These are phyloP conservation scores for Scolopax bukidnonensis DNA, from an alignment of 2,797 vertebrate species.

Conservation along the genomic window DNA sequence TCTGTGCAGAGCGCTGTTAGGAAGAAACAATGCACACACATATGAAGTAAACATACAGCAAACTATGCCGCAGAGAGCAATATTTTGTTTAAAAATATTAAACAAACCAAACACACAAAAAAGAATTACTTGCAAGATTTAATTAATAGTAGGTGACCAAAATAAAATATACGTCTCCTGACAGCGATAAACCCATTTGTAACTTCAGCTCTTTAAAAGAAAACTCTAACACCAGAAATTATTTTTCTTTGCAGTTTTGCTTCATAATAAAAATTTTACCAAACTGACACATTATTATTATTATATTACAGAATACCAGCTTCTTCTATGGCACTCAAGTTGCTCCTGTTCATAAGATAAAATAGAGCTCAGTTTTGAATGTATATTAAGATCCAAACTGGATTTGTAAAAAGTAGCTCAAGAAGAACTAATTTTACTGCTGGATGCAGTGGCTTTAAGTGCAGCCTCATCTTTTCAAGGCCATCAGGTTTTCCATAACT, in stretches of 20 bases:
- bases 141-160: conserved; percentile 57
- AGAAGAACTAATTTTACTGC: conserved; percentile 3
- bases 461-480: conserved; percentile 35
- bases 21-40: not conserved
- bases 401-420: not conserved
- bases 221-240: not conserved
- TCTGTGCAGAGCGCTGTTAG: conserved; percentile 91
- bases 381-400: not conserved
- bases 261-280: not conserved
- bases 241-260: conserved; percentile 39
- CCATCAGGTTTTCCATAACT: not conserved
- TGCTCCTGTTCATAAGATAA: conserved; percentile 18
- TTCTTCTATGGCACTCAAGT: conserved; percentile 20
- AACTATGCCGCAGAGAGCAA: not conserved
- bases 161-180: conserved; percentile 9
- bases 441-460: not conserved
- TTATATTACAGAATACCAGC: conserved; percentile 62
- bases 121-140: not conserved
- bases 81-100: conserved; percentile 30
- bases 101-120: not conserved
- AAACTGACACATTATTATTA: conserved; percentile 64
- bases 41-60: not conserved
- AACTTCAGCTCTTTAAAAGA: conserved; percentile 3
- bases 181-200: conserved; percentile 20
- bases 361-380: not conserved